Conservation (phyloP, 2,888 invertebrate genomes). For the Aphidius colemani region DNA sequence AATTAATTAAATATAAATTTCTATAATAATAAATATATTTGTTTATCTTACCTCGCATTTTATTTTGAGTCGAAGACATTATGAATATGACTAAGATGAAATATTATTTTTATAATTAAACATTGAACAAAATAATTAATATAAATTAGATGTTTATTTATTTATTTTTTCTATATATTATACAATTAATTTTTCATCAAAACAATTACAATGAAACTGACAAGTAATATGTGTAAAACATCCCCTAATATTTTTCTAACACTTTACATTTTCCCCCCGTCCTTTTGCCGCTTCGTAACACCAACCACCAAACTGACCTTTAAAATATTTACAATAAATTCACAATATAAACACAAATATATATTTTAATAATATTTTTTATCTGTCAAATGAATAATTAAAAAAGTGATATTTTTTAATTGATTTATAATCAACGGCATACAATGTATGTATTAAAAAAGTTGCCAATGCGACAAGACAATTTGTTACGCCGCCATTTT, state of each 20-base stretch:
- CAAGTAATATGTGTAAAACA: background rate
- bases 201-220: background rate
- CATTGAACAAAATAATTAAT: background rate
- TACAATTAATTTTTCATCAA: background rate
- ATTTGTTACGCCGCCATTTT: constrained; percentile 38
- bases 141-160: background rate
- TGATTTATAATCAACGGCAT: constrained; percentile 8
- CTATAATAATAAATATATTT: constrained; percentile 9
- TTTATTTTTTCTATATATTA: background rate
- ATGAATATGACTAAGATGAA: constrained; percentile 13
- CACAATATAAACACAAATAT: background rate
- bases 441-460: background rate
- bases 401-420: constrained; percentile 15
- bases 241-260: no score
- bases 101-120: background rate
- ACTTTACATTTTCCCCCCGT: background rate
- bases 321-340: background rate
- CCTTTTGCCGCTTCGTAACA: no score
- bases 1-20: constrained; percentile 12
- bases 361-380: background rate
- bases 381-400: constrained; percentile 6
- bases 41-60: constrained; percentile 46
- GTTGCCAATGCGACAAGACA: constrained; percentile 26
- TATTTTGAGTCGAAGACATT: constrained; percentile 49
- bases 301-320: background rate